Conservation (phyloP, 2,888 invertebrate species). For the Drosophila rubida region DNA sequence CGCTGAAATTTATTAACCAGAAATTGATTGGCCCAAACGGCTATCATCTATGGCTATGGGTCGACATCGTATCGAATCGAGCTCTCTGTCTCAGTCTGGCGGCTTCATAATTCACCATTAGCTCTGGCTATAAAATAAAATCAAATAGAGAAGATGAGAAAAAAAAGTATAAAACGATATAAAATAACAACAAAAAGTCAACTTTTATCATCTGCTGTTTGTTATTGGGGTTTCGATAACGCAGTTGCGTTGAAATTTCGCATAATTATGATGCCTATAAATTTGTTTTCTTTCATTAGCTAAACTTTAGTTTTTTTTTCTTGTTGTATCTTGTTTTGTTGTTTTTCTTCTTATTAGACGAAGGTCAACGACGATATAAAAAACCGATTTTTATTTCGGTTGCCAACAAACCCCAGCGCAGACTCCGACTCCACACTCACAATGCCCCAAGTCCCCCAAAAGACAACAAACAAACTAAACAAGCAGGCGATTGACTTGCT, state of each 20-base stretch:
- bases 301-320: constrained; percentile 64
- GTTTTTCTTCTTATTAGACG: constrained; percentile 71
- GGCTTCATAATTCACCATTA: constrained; percentile 78
- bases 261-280: constrained; percentile 82
- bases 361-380: constrained; percentile 80
- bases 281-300: constrained; percentile 80
- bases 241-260: constrained; percentile 68
- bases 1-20: constrained; percentile 78
- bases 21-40: constrained; percentile 78
- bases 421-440: not conserved
- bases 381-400: constrained; percentile 69
- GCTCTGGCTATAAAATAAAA: constrained; percentile 50
- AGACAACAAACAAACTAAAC: constrained; percentile 25
- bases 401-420: constrained; percentile 49
- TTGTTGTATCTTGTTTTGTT: constrained; percentile 43
- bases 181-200: constrained; percentile 19
- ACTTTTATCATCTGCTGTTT: constrained; percentile 48
- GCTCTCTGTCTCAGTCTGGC: constrained; percentile 22
- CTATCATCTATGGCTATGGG: constrained; percentile 66
- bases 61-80: constrained; percentile 10
- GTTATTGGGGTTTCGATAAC: constrained; percentile 57
- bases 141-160: constrained; percentile 21
- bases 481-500: constrained; percentile 22
- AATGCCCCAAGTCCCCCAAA: constrained; percentile 4
- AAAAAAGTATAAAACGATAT: constrained; percentile 33